Percentiles rank a stretch among this genome's conserved stretches.
Evolutionary conservation across 2,797 vertebrate genomes (phyloP).

Genomic region (Siniperca undulata): DNA sequence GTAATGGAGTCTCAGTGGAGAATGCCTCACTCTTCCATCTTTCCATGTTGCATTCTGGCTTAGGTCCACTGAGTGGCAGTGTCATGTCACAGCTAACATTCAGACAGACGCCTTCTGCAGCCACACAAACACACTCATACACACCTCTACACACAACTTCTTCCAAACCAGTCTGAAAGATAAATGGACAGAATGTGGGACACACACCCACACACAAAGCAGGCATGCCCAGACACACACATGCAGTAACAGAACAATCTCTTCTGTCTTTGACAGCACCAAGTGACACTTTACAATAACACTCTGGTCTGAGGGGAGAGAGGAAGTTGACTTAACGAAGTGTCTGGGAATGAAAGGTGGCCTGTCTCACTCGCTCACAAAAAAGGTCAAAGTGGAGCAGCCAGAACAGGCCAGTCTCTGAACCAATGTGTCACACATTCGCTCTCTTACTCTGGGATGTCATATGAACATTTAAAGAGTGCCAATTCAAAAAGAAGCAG

Average conservation of each 20-base stretch:
- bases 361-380: conserved; percentile 72
- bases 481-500: conserved; percentile 9
- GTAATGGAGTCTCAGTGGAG: conserved; percentile 29
- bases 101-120: not conserved
- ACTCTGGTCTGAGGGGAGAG: conserved; percentile 70
- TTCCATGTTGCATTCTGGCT: conserved; percentile 71
- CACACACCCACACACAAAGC: conserved; percentile 27
- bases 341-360: conserved; percentile 81
- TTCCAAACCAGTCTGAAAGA: conserved; percentile 44
- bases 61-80: conserved; percentile 82
- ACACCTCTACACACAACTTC: conserved; percentile 23
- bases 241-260: conserved; percentile 64
- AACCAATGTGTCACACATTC: conserved; percentile 49
- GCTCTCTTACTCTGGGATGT: conserved; percentile 40
- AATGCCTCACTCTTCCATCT: not conserved
- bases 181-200: conserved; percentile 57
- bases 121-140: conserved; percentile 31
- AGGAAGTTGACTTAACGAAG: conserved; percentile 83
- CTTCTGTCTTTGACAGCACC: conserved; percentile 74
- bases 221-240: conserved; percentile 38
- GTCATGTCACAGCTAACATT: conserved; percentile 64
- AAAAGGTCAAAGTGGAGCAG: conserved; percentile 75
- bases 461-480: conserved; percentile 32
- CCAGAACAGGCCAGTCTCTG: conserved; percentile 55
- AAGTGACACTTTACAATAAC: conserved; percentile 83